These are phyloP conservation scores for Chromoteleia sp. DNA, from an alignment of 2,888 invertebrate species.

Conservation along the genomic window DNA sequence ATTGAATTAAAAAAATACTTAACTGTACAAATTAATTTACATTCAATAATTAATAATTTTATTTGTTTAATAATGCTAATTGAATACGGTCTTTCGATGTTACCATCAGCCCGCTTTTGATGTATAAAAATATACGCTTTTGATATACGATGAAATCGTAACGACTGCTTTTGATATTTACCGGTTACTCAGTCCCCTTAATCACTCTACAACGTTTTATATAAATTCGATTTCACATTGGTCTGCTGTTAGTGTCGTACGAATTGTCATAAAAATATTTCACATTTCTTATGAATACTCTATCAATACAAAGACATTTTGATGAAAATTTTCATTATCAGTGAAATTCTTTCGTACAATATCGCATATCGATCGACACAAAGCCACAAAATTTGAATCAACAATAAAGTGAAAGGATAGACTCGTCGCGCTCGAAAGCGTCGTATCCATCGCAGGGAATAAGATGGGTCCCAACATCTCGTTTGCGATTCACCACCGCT, in stretches of 20 bases:
- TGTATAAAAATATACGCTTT: background rate
- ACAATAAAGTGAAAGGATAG: slow-evolving; percentile 49
- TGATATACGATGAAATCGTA: too few species aligned
- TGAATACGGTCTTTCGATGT: too few species aligned
- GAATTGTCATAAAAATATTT: slow-evolving; percentile 63
- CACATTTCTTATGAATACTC: slow-evolving; percentile 42
- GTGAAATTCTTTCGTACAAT: slow-evolving; percentile 64
- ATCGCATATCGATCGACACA: slow-evolving; percentile 63
- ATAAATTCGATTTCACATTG: slow-evolving; percentile 56
- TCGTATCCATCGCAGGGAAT: slow-evolving; percentile 30
- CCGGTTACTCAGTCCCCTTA: slow-evolving; percentile 12
- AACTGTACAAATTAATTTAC: too few species aligned
- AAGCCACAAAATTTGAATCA: slow-evolving; percentile 57
- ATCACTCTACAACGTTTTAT: slow-evolving; percentile 28
- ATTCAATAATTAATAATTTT: too few species aligned
- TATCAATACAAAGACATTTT: slow-evolving; percentile 68
- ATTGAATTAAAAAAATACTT: too few species aligned
- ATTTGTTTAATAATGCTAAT: too few species aligned
- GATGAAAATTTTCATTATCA: slow-evolving; percentile 65
- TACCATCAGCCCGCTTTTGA: background rate
- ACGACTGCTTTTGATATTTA: slow-evolving; percentile 21
- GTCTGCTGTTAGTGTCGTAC: slow-evolving; percentile 37
- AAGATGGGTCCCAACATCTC: slow-evolving; percentile 37
- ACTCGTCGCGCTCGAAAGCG: slow-evolving; percentile 35
- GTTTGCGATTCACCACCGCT: slow-evolving; percentile 24